Base-by-base conservation (phyloP, 2,888 invertebrate genomes). In the Argyresthia goedartella region DNA sequence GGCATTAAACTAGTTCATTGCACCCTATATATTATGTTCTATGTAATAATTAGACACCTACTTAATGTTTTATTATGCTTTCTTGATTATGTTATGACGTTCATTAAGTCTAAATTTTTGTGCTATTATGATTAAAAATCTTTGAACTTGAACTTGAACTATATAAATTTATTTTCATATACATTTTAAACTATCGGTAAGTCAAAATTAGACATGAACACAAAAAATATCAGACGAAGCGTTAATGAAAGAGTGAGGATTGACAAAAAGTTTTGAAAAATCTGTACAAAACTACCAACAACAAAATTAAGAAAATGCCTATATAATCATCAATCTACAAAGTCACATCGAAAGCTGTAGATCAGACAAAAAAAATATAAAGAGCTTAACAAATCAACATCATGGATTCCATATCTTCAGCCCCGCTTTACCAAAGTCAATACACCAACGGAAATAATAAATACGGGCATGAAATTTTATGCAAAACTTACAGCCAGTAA, bases 371-470 rank as follows among this genome's bases (percentile, higher is more conserved):
- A 53, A 49, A 11, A 52, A 49, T 47, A 50, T 9, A 57, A 54
- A 50, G 53, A 55, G 51, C 49, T 52, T n/a, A n/a, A n/a, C n/a
- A n/a, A n/a, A 53, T 42, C 52, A 35, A 54, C 52, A 52, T 11
- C 35, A 10, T 57, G 54, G 54, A 57, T 57, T 7, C 14, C 8
- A 44, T 4, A 44, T 9, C 15, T 44, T 8, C 8, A 44, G 4
- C 14, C 46, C n/a, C 4, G 49, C 13, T 34, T 50, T 15, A 46
- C 49, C n/a, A 51, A 47, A 48, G 49, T 42, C 41, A 52, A 55
- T 25, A 55, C 49, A 14, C 46, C 54, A n/a, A 48, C 46, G 42
- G 54, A 55, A 44, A 49, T 56, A 9, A 47, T 56, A 34, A 34
- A 50, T 2, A 14, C 51, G 15, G 52, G 52, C 15, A 56, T 53